Base-by-base conservation (phyloP, 92 coral and sea anemone species). In the Pocillopora meandrina region DNA sequence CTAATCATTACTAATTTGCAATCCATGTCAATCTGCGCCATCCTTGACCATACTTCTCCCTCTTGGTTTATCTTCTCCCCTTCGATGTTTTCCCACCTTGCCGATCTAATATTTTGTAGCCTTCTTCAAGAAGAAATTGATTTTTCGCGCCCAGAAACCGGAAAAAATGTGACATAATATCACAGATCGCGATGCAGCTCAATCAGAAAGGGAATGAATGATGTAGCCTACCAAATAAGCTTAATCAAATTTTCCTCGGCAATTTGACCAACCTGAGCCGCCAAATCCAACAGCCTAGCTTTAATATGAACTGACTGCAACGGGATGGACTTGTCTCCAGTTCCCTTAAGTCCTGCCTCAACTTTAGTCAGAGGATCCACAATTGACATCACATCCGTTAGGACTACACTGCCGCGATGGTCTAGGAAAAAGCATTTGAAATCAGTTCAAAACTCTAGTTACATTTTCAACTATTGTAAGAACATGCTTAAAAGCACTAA, bases 241-340 rank as follows among this genome's bases (percentile, higher is more conserved):
- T 42, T 7, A 42, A 42, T 3, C 52, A 10, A 68, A 34, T 33
- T 19, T 2, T 18, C 73, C 9, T 2, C 15, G 0, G 13, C 20
- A 5, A 2, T 15, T 21, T 1, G 15, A 19, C 16, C 14, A 77
- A 93, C 98, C 98, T 94, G 98, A 1, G 94, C 98, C 12, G 95
- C 98, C 66, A 96, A 85, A 86, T 96, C 99, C 86, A 96, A 76
- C 72, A 96, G 85, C 77, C 88, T 96, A 14, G 99, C 99, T 82
- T 92, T 86, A 84, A 96, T 88, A 65, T 94, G 98, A n/a, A 96
- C 98, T 14, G 98, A 92, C 84, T 92, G 89, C 19, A 96, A 87
- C 8, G 99, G 99, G 9, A 96, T 90, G 21, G 92, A 91, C 71
- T 79, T 86, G 72, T 96, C 98, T 19, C 94, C 99, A 66, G 85